These are phyloP conservation scores for Scaptomyza flava DNA, from an alignment of 2,888 invertebrate genomes.

Conservation along the genomic window DNA sequence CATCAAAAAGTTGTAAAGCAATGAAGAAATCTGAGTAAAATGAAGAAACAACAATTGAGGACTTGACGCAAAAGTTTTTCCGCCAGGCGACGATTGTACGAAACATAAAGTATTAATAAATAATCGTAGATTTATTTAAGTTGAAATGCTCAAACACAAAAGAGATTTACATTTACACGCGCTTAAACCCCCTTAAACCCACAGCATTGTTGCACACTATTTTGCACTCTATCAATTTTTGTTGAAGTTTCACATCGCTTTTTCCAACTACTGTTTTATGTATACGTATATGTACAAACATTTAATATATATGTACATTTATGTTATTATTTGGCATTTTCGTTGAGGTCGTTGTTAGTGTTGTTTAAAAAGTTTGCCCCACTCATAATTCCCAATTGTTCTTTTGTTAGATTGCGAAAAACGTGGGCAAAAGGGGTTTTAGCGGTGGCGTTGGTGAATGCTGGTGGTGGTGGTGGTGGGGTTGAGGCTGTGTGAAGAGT, in stretches of 20 bases:
- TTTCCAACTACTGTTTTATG: slow-evolving; percentile 22
- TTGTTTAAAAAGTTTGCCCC: slow-evolving; percentile 72
- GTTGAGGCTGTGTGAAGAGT: neutral
- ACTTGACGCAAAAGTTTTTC: slow-evolving; percentile 60
- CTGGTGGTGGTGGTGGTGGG: neutral
- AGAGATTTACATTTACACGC: slow-evolving; percentile 46
- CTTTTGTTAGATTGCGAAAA: slow-evolving; percentile 74
- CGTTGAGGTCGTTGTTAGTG: slow-evolving; percentile 49
- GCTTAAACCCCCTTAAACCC: slow-evolving; percentile 3
- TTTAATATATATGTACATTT: neutral
- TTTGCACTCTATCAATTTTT: slow-evolving; percentile 72
- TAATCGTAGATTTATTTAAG: slow-evolving; percentile 53
- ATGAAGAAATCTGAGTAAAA: slow-evolving; percentile 67
- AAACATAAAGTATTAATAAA: slow-evolving; percentile 50
- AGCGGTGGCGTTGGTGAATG: neutral
- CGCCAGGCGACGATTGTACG: slow-evolving; percentile 42
- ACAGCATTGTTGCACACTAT: slow-evolving; percentile 68
- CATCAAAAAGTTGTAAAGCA: slow-evolving; percentile 79
- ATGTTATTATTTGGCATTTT: slow-evolving; percentile 38
- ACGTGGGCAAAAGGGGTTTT: slow-evolving; percentile 1
- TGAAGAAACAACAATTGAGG: slow-evolving; percentile 36
- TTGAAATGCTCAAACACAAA: slow-evolving; percentile 47
- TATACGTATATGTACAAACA: slow-evolving; percentile 1
- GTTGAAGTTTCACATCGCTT: slow-evolving; percentile 50
- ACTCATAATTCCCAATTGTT: slow-evolving; percentile 79